These are phyloP conservation scores for Pinctada fucata DNA, from an alignment of 2,888 invertebrate genomes.

Conservation along the genomic window DNA sequence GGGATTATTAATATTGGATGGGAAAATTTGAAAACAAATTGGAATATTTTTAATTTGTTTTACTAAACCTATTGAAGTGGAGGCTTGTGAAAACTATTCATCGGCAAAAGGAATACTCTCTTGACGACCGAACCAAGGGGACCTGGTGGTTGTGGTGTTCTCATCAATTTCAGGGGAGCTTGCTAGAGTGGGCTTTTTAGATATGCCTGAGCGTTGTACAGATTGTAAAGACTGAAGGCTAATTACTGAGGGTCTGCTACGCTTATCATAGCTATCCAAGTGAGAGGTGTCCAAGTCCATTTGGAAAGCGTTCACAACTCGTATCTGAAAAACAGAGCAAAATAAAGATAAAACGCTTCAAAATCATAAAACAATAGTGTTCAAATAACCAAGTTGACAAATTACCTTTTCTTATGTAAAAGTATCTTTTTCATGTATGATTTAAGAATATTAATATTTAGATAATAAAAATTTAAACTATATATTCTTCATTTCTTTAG, in stretches of 20 bases:
- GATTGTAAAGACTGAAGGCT: slow-evolving; percentile 73
- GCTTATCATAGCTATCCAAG: slow-evolving; percentile 80
- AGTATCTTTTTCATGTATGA: too few species aligned
- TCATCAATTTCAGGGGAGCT: slow-evolving; percentile 72
- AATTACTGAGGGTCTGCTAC: slow-evolving; percentile 75
- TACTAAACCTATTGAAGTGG: not conserved
- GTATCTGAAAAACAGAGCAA: slow-evolving; percentile 86
- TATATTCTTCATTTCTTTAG: too few species aligned
- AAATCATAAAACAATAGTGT: not conserved
- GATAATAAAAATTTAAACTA: too few species aligned
- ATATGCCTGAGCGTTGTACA: slow-evolving; percentile 60
- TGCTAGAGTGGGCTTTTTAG: slow-evolving; percentile 67
- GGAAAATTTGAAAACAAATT: not conserved
- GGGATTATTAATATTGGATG: too few species aligned
- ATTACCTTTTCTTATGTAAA: too few species aligned
- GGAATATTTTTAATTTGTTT: not conserved
- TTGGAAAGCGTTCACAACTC: slow-evolving; percentile 99
- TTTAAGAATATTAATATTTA: too few species aligned
- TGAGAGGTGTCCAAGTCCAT: slow-evolving; percentile 69
- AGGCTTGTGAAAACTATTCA: slow-evolving; percentile 43
- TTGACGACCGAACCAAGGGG: slow-evolving; percentile 66
- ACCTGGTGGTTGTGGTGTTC: slow-evolving; percentile 45
- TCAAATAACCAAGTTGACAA: too few species aligned
- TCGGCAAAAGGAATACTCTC: slow-evolving; percentile 74
- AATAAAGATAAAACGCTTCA: not conserved